phyloP scores from a whole-genome alignment of 2,888 invertebrate genomes.

The Atethmia centrago region DNA sequence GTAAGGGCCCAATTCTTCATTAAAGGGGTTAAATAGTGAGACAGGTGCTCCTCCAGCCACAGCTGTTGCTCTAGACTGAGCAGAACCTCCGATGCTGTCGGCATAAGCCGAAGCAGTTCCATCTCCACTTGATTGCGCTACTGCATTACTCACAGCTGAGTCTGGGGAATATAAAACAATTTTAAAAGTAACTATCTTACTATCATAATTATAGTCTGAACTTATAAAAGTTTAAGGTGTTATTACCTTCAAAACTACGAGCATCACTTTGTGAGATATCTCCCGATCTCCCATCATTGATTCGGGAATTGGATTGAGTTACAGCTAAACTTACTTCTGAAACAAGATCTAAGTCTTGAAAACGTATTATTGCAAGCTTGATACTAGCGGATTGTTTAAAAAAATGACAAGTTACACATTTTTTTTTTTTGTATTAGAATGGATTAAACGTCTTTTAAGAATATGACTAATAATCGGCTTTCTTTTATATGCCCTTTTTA shows the following conservation, averaged over 20 bases:
- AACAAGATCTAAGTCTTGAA: constrained; percentile 12
- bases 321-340: constrained; percentile 47
- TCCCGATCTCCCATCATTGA: constrained; percentile 51
- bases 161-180: constrained; percentile 21
- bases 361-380: neutral
- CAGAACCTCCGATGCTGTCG: constrained; percentile 3
- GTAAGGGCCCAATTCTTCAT: constrained; percentile 41
- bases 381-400: neutral
- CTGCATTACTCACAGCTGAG: constrained; percentile 23
- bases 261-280: constrained; percentile 40
- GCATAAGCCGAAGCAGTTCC: constrained; percentile 33
- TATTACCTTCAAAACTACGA: constrained; percentile 45
- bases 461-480: neutral
- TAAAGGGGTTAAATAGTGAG: constrained; percentile 29
- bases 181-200: neutral
- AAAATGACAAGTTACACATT: neutral
- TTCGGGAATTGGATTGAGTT: constrained; percentile 27
- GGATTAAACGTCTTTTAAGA: neutral
- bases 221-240: neutral
- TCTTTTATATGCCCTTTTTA: neutral
- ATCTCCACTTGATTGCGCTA: constrained; percentile 22
- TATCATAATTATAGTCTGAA: too few relatives aligned
- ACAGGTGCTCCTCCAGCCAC: constrained; percentile 1
- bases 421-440: neutral
- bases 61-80: constrained; percentile 29